These are phyloP conservation scores for Sisyra terminalis DNA, from an alignment of 2,888 invertebrate species.

Conservation along the genomic window DNA sequence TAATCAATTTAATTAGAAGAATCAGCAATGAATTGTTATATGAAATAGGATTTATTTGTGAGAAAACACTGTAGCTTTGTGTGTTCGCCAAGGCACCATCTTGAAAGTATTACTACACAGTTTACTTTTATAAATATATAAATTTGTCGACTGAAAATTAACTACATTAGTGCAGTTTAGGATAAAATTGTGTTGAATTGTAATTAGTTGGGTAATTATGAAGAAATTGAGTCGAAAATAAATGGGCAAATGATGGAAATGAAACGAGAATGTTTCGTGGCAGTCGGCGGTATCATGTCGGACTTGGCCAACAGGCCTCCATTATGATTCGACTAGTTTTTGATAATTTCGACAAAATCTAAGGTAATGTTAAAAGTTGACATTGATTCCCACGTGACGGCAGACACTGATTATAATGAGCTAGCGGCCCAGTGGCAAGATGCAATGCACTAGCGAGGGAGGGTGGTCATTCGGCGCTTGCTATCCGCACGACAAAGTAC, in stretches of 20 bases:
- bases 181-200: too few species aligned
- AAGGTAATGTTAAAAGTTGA: slow-evolving; percentile 37
- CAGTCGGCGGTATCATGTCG: neutral
- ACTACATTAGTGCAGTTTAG: too few species aligned
- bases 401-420: slow-evolving; percentile 46
- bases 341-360: slow-evolving; percentile 10
- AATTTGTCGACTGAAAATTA: too few species aligned
- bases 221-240: neutral
- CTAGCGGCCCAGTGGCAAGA: slow-evolving; percentile 36
- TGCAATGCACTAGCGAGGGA: slow-evolving; percentile 45
- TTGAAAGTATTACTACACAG: slow-evolving; percentile 6
- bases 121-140: neutral
- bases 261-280: neutral
- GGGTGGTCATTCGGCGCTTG: slow-evolving; percentile 32
- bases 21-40: neutral
- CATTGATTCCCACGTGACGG: slow-evolving; percentile 56
- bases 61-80: neutral
- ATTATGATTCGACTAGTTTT: slow-evolving; percentile 7
- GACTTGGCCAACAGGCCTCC: slow-evolving; percentile 10
- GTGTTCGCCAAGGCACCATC: slow-evolving; percentile 6
- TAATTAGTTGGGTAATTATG: neutral
- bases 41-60: neutral
- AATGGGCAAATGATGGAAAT: neutral
- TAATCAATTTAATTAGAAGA: neutral
- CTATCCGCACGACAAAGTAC: slow-evolving; percentile 16